Evolutionary conservation across 2,113 vertebrate species (phyloP).

Genomic region (Neomonachus schauinslandi): DNA sequence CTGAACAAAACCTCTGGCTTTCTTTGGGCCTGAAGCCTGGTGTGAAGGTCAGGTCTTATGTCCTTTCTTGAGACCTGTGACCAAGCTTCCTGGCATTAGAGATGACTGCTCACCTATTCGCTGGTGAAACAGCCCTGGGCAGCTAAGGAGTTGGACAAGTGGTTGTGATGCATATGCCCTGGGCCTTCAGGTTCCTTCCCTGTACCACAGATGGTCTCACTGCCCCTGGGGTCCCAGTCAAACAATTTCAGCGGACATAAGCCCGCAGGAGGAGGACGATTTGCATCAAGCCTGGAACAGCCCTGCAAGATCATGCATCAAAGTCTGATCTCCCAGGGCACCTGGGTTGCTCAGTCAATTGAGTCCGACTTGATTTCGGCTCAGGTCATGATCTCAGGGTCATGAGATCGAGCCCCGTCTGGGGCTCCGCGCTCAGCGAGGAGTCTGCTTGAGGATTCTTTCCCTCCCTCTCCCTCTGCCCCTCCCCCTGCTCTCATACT

Average conservation of each 20-base stretch:
- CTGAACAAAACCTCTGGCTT: background rate
- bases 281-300: background rate
- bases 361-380: background rate
- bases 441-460: background rate
- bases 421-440: background rate
- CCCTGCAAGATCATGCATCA: background rate
- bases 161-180: background rate
- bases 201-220: background rate
- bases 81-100: background rate
- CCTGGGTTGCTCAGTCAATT: background rate
- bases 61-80: background rate
- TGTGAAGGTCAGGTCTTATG: background rate
- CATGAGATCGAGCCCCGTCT: fast-evolving
- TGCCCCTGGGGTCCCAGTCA: background rate
- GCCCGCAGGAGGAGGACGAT: background rate
- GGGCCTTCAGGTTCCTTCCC: background rate
- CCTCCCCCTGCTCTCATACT: background rate
- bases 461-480: background rate
- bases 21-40: background rate
- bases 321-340: background rate
- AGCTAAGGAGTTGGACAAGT: background rate
- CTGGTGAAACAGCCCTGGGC: background rate
- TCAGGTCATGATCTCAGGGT: background rate
- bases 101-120: background rate
- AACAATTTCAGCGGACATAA: background rate